These are phyloP conservation scores for Etheostoma cragini DNA, from an alignment of 2,113 vertebrate species.

Conservation along the genomic window DNA sequence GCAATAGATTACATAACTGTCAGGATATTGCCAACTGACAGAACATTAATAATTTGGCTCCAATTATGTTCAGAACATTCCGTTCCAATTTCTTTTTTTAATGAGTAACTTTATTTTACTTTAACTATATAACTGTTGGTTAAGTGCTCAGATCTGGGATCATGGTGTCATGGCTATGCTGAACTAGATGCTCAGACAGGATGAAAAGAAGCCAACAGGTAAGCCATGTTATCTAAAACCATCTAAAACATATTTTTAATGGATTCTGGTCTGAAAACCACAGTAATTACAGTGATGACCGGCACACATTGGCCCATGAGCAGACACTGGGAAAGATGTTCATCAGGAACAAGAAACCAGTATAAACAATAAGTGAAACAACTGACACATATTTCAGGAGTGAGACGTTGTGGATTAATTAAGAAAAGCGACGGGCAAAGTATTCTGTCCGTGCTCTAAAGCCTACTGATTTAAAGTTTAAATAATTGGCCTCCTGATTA, in stretches of 20 bases:
- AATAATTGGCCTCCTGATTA: slow-evolving; percentile 67
- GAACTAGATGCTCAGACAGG: no score
- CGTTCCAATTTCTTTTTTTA: background rate
- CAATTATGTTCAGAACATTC: background rate
- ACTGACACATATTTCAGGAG: slow-evolving; percentile 38
- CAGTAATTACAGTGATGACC: background rate
- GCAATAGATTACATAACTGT: background rate
- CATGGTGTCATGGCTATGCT: background rate
- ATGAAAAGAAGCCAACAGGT: no score
- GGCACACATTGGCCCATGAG: background rate
- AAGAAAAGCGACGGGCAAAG: slow-evolving; percentile 63
- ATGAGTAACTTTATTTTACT: no score
- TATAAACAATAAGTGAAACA: slow-evolving; percentile 13
- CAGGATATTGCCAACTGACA: background rate
- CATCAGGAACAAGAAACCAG: slow-evolving; percentile 17
- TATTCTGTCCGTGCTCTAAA: slow-evolving; percentile 59
- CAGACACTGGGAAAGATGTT: slow-evolving; percentile 8
- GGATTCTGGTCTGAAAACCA: no score
- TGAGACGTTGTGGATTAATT: slow-evolving; percentile 70
- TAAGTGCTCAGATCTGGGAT: background rate
- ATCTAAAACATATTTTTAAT: background rate
- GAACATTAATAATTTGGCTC: background rate
- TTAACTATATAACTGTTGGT: background rate
- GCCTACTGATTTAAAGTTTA: slow-evolving; percentile 75
- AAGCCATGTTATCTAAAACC: no score